Evolutionary conservation across 2,888 invertebrate genomes (phyloP).

Genomic region (Alloplasta piceator): DNA sequence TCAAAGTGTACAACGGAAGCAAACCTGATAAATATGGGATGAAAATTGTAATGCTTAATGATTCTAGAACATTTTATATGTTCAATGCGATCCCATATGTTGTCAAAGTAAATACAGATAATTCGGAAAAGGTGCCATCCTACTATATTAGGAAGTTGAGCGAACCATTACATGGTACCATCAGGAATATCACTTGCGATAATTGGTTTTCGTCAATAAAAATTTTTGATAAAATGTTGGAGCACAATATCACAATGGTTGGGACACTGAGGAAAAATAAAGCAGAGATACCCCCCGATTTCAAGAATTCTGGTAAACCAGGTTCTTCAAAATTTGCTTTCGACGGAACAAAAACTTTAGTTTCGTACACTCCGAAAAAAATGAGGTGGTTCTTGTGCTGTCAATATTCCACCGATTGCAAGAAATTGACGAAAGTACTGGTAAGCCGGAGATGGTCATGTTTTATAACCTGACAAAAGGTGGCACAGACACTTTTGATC

Average conservation of each 20-base stretch:
- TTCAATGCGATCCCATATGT: slow-evolving; percentile 40
- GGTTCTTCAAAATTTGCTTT: neutral
- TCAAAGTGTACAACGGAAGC: slow-evolving; percentile 39
- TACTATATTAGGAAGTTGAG: slow-evolving; percentile 1
- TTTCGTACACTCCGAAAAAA: slow-evolving; percentile 58
- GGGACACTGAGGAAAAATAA: slow-evolving; percentile 53
- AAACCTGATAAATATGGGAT: slow-evolving; percentile 53
- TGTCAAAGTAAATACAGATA: slow-evolving; percentile 22
- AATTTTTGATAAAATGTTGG: slow-evolving; percentile 21
- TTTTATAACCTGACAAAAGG: slow-evolving; percentile 29
- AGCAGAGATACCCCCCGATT: slow-evolving; percentile 25
- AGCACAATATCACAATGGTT: slow-evolving; percentile 24
- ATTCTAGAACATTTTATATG: slow-evolving; percentile 41
- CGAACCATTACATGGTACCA: slow-evolving; percentile 33
- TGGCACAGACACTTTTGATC: slow-evolving; percentile 26
- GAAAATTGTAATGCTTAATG: slow-evolving; percentile 45
- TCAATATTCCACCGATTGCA: slow-evolving; percentile 48
- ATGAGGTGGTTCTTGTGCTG: slow-evolving; percentile 60
- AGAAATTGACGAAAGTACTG: slow-evolving; percentile 31
- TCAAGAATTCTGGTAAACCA: neutral
- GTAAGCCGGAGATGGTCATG: slow-evolving; percentile 50
- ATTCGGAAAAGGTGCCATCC: neutral
- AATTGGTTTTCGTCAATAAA: slow-evolving; percentile 55
- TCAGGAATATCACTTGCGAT: slow-evolving; percentile 44
- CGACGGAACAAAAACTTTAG: neutral